Base-by-base conservation (phyloP, 2,113 vertebrate species). In the Colossoma macropomum region DNA sequence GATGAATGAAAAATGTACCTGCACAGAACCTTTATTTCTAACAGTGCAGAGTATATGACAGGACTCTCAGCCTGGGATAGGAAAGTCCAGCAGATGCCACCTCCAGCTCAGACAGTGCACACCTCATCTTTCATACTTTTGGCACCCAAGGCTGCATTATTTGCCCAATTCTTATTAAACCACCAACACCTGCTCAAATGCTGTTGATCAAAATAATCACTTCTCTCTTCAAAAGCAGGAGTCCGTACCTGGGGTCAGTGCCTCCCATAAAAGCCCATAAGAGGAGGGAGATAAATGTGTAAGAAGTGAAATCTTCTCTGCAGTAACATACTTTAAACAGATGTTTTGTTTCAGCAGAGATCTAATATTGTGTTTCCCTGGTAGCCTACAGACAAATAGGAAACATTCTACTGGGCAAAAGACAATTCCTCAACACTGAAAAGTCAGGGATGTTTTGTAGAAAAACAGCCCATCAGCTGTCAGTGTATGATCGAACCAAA, bases 341-440 rank as follows among this genome's bases (percentile, higher is more conserved):
- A 73, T 80, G 78, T 70, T 80, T 80, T 11, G 5, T 60, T 80
- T 71, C n/a, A 80, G 68, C 25, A 68, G 34, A 23, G 10, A 60
- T 71, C 50, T 28, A 71, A 60, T 71, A 71, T 59, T 60, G 50
- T 80, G 78, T 71, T 70, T 59, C 78, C 30, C 48, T 79, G 30
- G 30, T 69, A 79, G 48, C n/a, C 30, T 54, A 34, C 48, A 54
- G 48, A 68, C 63, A 78, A 79, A 70, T 41, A 23, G 23, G 34
- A 41, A 71, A 69, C n/a, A 27, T 41, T 41, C 52, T 12, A 13
- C 66, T 80, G 77, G 28, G 48, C 63, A 59, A 13, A 41, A 41
- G 30, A 69, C 38, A 19, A 12, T 15, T 38, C 8, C 4, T 68
- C 50, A 16, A 27, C 13, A 27, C 13, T 4, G 27, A 78, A 68